Conservation (phyloP, 2,888 invertebrate genomes). For the Hyposoter dolosus region DNA sequence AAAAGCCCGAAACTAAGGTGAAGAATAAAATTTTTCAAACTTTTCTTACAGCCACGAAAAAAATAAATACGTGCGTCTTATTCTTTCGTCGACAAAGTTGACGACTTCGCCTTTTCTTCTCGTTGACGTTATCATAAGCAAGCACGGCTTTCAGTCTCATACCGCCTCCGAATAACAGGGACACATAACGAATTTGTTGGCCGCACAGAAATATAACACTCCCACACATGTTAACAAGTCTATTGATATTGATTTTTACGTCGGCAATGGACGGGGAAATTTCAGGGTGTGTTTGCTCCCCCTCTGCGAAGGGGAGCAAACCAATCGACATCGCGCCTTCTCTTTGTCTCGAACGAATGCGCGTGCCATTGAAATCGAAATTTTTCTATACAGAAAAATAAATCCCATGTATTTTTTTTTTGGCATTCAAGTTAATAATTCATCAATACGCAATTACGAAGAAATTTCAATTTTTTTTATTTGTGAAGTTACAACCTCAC, state of each 20-base stretch:
- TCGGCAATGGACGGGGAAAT: constrained; percentile 41
- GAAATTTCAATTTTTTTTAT: background rate
- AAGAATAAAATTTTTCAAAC: background rate
- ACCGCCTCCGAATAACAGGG: constrained; percentile 77
- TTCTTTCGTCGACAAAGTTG: constrained; percentile 20
- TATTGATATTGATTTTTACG: constrained; percentile 27
- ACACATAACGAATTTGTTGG: constrained; percentile 66
- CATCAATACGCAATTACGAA: background rate
- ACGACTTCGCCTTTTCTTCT: constrained; percentile 53
- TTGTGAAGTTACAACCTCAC: background rate
- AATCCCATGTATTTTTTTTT: background rate
- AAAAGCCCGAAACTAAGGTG: background rate
- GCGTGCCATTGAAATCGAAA: background rate
- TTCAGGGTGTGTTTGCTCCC: constrained; percentile 20
- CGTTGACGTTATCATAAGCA: constrained; percentile 38
- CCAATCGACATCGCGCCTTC: constrained; percentile 38
- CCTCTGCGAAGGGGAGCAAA: constrained; percentile 13
- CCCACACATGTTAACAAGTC: constrained; percentile 3
- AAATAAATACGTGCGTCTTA: constrained; percentile 11
- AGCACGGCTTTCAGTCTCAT: constrained; percentile 77
- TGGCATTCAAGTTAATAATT: background rate
- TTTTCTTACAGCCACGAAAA: background rate
- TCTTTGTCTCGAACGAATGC: background rate
- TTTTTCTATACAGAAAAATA: too few species aligned
- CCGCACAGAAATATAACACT: constrained; percentile 10